Base-by-base conservation (phyloP, 2,888 invertebrate genomes). In the Brachypalpus laphriformis region DNA sequence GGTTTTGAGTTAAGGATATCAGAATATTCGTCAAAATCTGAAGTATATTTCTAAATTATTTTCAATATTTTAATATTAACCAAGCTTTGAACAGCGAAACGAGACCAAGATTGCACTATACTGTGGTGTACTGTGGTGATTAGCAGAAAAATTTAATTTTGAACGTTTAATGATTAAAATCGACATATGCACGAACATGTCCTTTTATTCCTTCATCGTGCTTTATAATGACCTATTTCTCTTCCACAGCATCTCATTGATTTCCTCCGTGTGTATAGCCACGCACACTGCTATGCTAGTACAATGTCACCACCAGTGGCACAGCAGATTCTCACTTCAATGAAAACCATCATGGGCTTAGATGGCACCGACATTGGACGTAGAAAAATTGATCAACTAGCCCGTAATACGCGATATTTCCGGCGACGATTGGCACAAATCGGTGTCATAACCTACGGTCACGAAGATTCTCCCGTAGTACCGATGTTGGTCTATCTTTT, bases 381-480 rank as follows among this genome's bases (percentile, higher is more conserved):
- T 83, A 93, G 92, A 82, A 93, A 97, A 88, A 95, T 97, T 47
- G 93, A 93, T 59, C 94, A 94, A 88, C 93, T 98, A 86, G 95
- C 95, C 1, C 94, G 95, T 87, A 98, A 98, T 92, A 96, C 97
- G 0, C 93, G 92, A 66, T 97, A 97, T 91, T 97, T 97, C 90
- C 94, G 97, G 74, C 93, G 94, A 87, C 94, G 95, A 87, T 93
- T 99, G 87, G 95, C 96, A 85, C 96, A 96, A 91, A 96, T 98
- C 92, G 98, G 99, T 87, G 97, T 98, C 88, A 97, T 99, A 88
- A 95, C 96, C 87, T 97, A 97, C 91, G 99, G 99, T 6, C 97
- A 98, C 92, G 95, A 95, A 90, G 97, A 98, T 92, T 98, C 98
- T 51, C 99, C 99, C 0, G 98, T 99, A 86, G 97, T 99, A 89